Conservation (phyloP, 1,140 invertebrate species). For the Steinernema feltiae region DNA sequence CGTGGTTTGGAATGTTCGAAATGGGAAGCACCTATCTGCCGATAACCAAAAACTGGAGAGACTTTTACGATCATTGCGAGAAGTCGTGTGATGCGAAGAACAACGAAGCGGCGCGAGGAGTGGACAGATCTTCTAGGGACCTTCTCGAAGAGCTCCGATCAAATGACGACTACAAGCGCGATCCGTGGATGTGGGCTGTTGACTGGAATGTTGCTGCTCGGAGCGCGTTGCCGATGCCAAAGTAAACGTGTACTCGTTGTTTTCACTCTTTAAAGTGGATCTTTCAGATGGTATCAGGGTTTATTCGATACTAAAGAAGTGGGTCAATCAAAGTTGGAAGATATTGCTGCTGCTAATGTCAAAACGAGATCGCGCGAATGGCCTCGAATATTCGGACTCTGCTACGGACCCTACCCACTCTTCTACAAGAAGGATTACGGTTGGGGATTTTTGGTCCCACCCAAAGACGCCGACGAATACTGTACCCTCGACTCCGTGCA, state of each 20-base stretch:
- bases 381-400: slow-evolving; percentile 46
- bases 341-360: slow-evolving; percentile 26
- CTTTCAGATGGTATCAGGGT: slow-evolving; percentile 16
- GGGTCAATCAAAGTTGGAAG: slow-evolving; percentile 14
- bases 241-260: too few relatives aligned
- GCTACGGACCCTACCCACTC: slow-evolving; percentile 49
- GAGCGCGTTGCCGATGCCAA: slow-evolving; percentile 43
- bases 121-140: slow-evolving; percentile 35
- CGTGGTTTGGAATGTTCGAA: slow-evolving; percentile 89
- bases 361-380: slow-evolving; percentile 34
- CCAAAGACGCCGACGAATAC: neutral
- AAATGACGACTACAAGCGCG: slow-evolving; percentile 24
- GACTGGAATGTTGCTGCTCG: slow-evolving; percentile 40
- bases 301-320: neutral
- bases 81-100: slow-evolving; percentile 24
- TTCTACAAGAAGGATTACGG: slow-evolving; percentile 41
- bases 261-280: slow-evolving; percentile 22
- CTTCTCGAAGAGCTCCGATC: slow-evolving; percentile 24
- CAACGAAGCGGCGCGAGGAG: slow-evolving; percentile 19
- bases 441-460: slow-evolving; percentile 54
- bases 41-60: slow-evolving; percentile 80
- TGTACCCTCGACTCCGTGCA: neutral
- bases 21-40: slow-evolving; percentile 81
- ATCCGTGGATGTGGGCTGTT: slow-evolving; percentile 49
- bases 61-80: slow-evolving; percentile 41